Evolutionary conservation across 2,888 invertebrate species (phyloP).

Genomic region (Polia nebulosa): DNA sequence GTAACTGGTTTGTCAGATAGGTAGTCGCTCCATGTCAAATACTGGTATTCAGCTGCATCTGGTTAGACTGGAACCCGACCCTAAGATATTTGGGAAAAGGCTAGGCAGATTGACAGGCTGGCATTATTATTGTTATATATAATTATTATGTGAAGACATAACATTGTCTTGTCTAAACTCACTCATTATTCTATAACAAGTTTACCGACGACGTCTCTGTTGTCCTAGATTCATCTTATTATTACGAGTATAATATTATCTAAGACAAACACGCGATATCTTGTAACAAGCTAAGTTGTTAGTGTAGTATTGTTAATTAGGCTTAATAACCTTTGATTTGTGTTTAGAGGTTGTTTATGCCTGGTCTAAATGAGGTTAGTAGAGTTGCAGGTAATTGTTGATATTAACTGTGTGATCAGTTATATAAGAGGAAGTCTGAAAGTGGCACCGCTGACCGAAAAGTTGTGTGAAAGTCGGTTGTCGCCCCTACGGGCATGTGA

Average conservation of each 20-base stretch:
- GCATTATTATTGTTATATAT: not conserved
- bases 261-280: constrained; percentile 15
- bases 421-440: too few relatives aligned
- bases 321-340: not conserved
- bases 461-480: too few relatives aligned
- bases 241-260: constrained; percentile 8
- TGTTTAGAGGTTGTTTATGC: not conserved
- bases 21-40: too few relatives aligned
- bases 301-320: not conserved
- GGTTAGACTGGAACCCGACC: too few relatives aligned
- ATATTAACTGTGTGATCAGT: too few relatives aligned
- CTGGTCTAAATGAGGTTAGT: too few relatives aligned
- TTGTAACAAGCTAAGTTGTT: not conserved
- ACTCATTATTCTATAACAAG: constrained; percentile 16
- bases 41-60: too few relatives aligned
- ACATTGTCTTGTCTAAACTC: constrained; percentile 31
- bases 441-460: too few relatives aligned
- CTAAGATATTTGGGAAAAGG: too few relatives aligned
- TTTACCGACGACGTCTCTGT: constrained; percentile 9
- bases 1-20: too few relatives aligned
- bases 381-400: too few relatives aligned
- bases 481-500: too few relatives aligned
- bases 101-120: not conserved
- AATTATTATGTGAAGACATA: constrained; percentile 23
- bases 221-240: constrained; percentile 29